A percentile compares a stretch with the other conserved stretches of the same genome.
phyloP scores from a whole-genome alignment of 2,797 vertebrate species.

The Anomalospiza imberbis region DNA sequence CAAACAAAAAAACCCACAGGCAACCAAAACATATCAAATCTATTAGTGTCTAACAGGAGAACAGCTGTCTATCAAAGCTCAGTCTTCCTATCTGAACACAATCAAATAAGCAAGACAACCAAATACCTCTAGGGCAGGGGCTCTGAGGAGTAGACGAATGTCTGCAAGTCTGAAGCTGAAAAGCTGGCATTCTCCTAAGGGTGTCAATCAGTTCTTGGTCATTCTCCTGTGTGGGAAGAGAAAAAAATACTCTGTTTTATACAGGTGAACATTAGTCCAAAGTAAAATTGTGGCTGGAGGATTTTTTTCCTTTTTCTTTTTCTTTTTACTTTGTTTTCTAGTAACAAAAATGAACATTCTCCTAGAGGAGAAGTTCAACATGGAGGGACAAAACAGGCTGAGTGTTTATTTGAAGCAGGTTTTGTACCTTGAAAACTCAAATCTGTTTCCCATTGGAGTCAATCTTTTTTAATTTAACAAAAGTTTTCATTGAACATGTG shows the following conservation, averaged over 20 bases:
- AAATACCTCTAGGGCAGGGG: neutral
- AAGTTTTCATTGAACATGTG: neutral
- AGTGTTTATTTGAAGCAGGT: neutral
- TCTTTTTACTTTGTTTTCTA: too few species aligned
- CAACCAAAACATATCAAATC: neutral
- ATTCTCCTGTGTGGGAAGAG: neutral
- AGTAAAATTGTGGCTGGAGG: neutral
- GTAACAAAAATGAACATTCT: neutral
- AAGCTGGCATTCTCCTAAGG: conserved; percentile 2
- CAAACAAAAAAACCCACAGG: neutral
- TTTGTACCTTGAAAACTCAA: neutral
- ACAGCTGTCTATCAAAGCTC: conserved; percentile 27
- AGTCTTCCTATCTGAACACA: conserved; percentile 5
- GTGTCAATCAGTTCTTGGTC: neutral
- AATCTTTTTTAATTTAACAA: neutral
- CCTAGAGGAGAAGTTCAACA: neutral
- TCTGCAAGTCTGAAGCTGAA: neutral
- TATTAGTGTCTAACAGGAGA: conserved; percentile 6
- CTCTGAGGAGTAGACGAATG: neutral
- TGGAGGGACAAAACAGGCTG: neutral
- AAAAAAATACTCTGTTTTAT: neutral
- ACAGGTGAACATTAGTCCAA: neutral
- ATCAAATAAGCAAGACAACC: conserved; percentile 34
- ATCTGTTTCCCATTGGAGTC: neutral
- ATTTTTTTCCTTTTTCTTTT: accelerated